Base-by-base conservation (phyloP, 1,140 invertebrate species). In the Drosophila asahinai region DNA sequence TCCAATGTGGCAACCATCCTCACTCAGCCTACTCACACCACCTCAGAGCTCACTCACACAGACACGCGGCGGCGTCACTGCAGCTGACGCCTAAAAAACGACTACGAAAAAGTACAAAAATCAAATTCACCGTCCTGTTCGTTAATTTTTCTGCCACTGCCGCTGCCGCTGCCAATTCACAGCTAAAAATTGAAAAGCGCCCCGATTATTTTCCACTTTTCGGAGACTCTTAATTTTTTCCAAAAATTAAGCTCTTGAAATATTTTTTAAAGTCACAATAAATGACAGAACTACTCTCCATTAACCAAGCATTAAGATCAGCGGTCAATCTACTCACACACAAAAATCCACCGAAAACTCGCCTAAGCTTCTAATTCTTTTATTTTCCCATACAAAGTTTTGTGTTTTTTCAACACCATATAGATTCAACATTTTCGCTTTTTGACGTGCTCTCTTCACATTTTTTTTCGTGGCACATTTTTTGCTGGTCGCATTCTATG, bases 71-170 rank as follows among this genome's bases (percentile, higher is more conserved):
- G 49, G 58, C 68, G 81, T 66, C 58, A 75, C 61, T 84, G 84
- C 77, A 81, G 66, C 68, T 81, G 86, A 78, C 74, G 84, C 86
- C 84, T 87, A 87, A 87, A 87, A 87, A 87, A 87, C 77, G 84
- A 70, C 84, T 89, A 89, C 73, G 80, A 83, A 89, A 81, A 72
- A 72, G 40, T 81, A 90, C 77, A 90, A 89, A 87, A 87, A 87
- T 87, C 84, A 89, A 89, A 87, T 84, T 87, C 78, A 54, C 73
- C 73, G 74, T 51, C 70, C 77, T 71, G 62, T 84, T 89, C 77
- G 81, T 89, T 87, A 89, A 87, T 87, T 89, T 87, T 52, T 38
- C 72, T 64, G 77, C 72, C 73, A 59, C 65, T 83, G 77, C 72
- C 66, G 62, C 65, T 78, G 77, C 33, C 8, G 33, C 33, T 11